Base-by-base conservation (phyloP, 2,888 invertebrate genomes). In the Merodon equestris region DNA sequence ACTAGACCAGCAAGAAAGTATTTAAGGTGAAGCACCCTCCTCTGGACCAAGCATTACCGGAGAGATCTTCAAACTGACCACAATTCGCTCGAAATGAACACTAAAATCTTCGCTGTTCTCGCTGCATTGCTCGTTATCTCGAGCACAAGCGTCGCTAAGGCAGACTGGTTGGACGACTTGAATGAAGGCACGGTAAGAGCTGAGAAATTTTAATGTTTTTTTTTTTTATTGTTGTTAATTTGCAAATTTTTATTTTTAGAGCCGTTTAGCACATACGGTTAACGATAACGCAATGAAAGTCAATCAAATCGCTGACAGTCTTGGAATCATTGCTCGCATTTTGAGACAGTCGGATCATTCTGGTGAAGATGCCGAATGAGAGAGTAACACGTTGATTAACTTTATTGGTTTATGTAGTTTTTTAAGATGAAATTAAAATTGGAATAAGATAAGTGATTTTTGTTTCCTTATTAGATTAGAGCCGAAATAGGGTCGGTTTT, bases 91-190 rank as follows among this genome's bases (percentile, higher is more conserved):
- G 27, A 38, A 4, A 60, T 60, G 60, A 40, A 60, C 19, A 10
- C 18, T 7, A 48, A 48, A 48, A n/a, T 57, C 10, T 34, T 57
- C 17, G 77, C 57, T 17, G 60, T 81, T 14, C 67, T 83, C 36
- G 76, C 64, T 54, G 67, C 67, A 9, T 12, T 82, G 0, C 38
- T 83, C 17, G 53, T 83, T 13, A 14, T 81, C 38, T 72, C 63
- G 1, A 63, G 60, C 5, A 54, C 74, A 58, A 82, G 82, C 66
- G 60, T 82, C 45, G 79, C 81, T 42, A n/a, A 56, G 1, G 83
- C 83, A 12, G 82, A 83, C 64, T 83, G 81, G 83, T 67, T 84
- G 50, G 81, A 82, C 63, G 83, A 83, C 40, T 57, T 83, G n/a
- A 81, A 72, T 34, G 70, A 70, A 27, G 82, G 73, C 51, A 82